phyloP scores from a whole-genome alignment of 2,797 vertebrate species.

The Coregonus sp. region DNA sequence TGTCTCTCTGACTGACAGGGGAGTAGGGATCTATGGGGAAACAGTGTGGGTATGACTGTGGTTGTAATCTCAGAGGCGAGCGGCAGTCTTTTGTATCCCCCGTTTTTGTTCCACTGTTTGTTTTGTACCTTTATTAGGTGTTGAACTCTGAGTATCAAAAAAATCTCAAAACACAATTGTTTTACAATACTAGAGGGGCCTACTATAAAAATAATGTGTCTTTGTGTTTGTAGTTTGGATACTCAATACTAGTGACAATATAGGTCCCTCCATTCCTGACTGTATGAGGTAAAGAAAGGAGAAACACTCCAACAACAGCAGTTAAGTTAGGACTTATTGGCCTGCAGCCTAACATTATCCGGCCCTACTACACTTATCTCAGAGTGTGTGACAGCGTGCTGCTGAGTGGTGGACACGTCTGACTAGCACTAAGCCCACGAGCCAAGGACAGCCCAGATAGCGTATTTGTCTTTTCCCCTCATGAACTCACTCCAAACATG shows the following conservation, averaged over 20 bases:
- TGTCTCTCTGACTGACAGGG: background rate
- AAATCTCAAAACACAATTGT: background rate
- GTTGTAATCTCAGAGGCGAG: no score
- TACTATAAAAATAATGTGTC: background rate
- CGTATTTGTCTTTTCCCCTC: conserved; percentile 40
- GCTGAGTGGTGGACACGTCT: background rate
- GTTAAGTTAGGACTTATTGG: background rate
- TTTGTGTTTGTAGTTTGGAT: background rate
- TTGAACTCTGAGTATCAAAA: no score
- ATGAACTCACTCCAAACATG: conserved; percentile 50
- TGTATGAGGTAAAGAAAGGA: no score
- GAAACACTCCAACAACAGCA: background rate
- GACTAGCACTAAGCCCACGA: background rate
- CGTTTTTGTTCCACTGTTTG: no score
- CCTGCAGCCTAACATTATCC: background rate
- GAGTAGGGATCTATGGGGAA: background rate
- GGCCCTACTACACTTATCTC: background rate
- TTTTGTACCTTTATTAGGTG: no score
- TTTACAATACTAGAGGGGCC: background rate
- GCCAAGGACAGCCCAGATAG: background rate
- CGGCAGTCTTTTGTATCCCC: no score
- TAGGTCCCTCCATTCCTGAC: background rate
- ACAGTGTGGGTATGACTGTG: no score
- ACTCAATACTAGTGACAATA: background rate
- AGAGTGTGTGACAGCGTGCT: background rate